Base-by-base conservation (phyloP, 1,140 invertebrate genomes). In the Stegodyphus mimosarum region DNA sequence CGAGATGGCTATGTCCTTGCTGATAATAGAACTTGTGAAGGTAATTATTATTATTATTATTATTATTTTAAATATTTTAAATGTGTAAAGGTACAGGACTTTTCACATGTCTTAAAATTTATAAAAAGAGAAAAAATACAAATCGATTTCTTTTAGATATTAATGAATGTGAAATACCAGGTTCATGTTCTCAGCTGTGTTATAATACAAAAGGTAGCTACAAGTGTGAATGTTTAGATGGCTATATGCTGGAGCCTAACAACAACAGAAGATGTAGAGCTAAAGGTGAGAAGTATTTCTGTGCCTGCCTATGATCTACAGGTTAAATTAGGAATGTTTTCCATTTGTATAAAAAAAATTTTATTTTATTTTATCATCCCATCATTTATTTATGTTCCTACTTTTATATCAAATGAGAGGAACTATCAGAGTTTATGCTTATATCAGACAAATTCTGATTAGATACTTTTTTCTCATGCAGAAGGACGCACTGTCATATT, bases 141-240 rank as follows among this genome's bases (percentile, higher is more conserved):
- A 33, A 13, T 55, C 2, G 5, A 64, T 63, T 66, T 33, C 5
- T 53, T 90, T 91, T 90, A 90, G 98, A 99, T 91, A 93, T 99
- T 66, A 93, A 99, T 90, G 98, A 99, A 91, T 99, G 98, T 89
- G 93, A 95, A 75, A 88, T 85, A 33, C 94, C 95, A 0, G 97
- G 97, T 2, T 93, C 93, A 0, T 99, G 98, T 90, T 99, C 98
- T 0, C 97, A 99, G 90, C 92, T 93, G 70, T 99, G 98, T 90
- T 92, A 94, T 71, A 99, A 99, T 90, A 94, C 95, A 88, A 95
- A 96, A 86, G 98, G 97, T 1, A 93, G 93, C 6, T 99, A 95
- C 91, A 98, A 98, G 90, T 99, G 98, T 90, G 94, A 95, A 88
- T 99, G 98, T 90, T 92, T 94, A 51, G 88, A 92, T 0, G 97